Evolutionary conservation across 1,140 invertebrate genomes (phyloP).

Genomic region (Drosophila tropicalis): DNA sequence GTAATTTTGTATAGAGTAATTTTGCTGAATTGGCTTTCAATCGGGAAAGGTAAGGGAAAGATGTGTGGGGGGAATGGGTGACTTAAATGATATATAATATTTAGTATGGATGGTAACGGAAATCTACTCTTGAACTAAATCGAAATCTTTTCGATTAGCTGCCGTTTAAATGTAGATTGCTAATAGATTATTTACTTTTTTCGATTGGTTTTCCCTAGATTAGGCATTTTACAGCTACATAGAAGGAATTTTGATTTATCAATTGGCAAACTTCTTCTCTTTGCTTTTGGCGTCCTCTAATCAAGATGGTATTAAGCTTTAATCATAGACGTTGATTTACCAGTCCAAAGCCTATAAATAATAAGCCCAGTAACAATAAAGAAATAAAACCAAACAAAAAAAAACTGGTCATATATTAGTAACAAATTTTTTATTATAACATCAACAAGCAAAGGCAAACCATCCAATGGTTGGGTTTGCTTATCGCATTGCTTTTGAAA

Average conservation of each 20-base stretch:
- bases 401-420: slow-evolving; percentile 41
- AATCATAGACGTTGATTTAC: slow-evolving; percentile 79
- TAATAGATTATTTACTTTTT: slow-evolving; percentile 28
- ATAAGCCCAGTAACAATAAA: slow-evolving; percentile 55
- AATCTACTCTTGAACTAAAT: slow-evolving; percentile 48
- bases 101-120: slow-evolving; percentile 37
- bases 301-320: slow-evolving; percentile 76
- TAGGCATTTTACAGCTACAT: slow-evolving; percentile 29
- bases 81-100: background rate
- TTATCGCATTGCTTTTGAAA: slow-evolving; percentile 5
- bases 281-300: slow-evolving; percentile 35
- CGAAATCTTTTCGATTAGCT: slow-evolving; percentile 61
- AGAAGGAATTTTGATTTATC: slow-evolving; percentile 66
- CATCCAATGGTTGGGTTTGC: background rate
- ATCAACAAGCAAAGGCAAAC: background rate
- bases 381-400: slow-evolving; percentile 12
- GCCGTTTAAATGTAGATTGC: slow-evolving; percentile 30
- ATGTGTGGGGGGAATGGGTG: slow-evolving; percentile 42
- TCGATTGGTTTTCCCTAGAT: slow-evolving; percentile 50
- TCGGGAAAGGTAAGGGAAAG: no score
- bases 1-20: no score
- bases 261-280: slow-evolving; percentile 38
- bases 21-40: no score
- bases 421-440: slow-evolving; percentile 3
- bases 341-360: slow-evolving; percentile 32